phyloP scores from a whole-genome alignment of 2,113 vertebrate species.

The Elachura formosa region DNA sequence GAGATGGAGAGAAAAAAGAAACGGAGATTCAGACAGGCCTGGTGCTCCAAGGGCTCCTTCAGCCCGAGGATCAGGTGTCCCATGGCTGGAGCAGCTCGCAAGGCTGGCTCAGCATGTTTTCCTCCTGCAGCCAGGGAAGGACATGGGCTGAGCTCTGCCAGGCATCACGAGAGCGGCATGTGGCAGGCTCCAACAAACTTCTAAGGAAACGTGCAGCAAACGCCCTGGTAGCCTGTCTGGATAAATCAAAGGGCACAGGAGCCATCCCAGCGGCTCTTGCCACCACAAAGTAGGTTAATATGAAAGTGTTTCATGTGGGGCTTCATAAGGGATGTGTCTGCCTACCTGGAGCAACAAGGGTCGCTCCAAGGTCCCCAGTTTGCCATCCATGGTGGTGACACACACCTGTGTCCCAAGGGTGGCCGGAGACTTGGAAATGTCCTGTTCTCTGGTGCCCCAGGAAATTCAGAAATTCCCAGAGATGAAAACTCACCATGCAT shows the following conservation, averaged over 20 bases:
- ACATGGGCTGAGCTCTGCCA: not conserved
- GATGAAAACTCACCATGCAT: fast-evolving
- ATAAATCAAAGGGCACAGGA: not conserved
- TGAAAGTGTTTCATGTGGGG: not conserved
- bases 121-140: not conserved
- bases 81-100: not conserved
- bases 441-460: not conserved
- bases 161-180: fast-evolving
- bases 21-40: not conserved
- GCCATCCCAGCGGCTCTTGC: not conserved
- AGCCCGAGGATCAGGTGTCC: not conserved
- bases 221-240: not conserved
- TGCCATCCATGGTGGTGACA: not conserved
- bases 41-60: not conserved
- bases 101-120: not conserved
- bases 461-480: not conserved
- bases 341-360: not conserved
- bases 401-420: not conserved
- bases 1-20: not conserved
- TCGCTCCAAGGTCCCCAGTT: not conserved
- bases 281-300: fast-evolving
- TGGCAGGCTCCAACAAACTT: not conserved
- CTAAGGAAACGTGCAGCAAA: not conserved
- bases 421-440: not conserved
- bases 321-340: fast-evolving